These are phyloP conservation scores for Apocrypta bakeri DNA, from an alignment of 1,140 invertebrate species.

Conservation along the genomic window DNA sequence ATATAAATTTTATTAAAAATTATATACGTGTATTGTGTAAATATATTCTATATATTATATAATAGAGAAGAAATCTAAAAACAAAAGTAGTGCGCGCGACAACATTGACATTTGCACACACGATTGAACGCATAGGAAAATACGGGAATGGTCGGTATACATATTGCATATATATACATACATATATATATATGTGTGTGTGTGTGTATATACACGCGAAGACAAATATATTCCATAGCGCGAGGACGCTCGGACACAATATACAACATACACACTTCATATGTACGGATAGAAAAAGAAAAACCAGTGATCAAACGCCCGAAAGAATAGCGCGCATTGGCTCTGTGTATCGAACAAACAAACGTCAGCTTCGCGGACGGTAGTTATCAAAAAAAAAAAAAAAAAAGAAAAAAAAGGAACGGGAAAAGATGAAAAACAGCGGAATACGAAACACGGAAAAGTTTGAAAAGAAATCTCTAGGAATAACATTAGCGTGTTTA, in stretches of 20 bases:
- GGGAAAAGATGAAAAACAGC: neutral
- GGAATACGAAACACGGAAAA: neutral
- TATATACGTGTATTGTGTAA: slow-evolving; percentile 43
- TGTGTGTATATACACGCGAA: slow-evolving; percentile 1
- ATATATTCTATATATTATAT: no score
- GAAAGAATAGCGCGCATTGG: neutral
- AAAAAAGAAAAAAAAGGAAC: neutral
- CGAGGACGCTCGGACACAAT: neutral
- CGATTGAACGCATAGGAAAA: slow-evolving; percentile 2
- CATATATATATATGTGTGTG: no score
- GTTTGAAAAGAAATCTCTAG: slow-evolving; percentile 18
- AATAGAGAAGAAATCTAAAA: slow-evolving; percentile 13
- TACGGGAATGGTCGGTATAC: neutral
- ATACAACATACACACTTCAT: neutral
- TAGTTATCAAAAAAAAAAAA: slow-evolving; percentile 6
- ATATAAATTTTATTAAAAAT: slow-evolving; percentile 46
- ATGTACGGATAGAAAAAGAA: neutral
- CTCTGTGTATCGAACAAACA: slow-evolving; percentile 18
- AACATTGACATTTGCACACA: slow-evolving; percentile 24
- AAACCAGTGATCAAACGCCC: neutral
- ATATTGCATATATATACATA: neutral
- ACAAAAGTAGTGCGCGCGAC: neutral
- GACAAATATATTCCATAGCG: neutral
- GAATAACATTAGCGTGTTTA: slow-evolving; percentile 28
- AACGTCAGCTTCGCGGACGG: neutral